Percentiles rank a stretch among this genome's conserved stretches.
These are phyloP conservation scores for Chelonia mydas DNA, from an alignment of 2,797 vertebrate species.

Conservation along the genomic window DNA sequence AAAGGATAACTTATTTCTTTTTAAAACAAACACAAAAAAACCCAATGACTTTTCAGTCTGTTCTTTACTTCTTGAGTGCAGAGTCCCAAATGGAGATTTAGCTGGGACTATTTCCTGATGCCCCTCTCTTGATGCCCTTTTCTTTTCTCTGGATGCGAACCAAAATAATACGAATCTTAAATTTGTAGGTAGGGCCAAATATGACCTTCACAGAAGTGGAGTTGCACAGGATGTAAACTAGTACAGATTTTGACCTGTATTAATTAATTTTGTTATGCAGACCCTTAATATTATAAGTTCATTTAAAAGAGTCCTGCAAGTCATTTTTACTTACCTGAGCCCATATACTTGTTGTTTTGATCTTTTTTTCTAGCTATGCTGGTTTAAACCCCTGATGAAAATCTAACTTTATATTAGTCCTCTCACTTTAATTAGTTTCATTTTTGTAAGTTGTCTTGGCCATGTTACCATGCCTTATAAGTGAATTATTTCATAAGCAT, in stretches of 20 bases:
- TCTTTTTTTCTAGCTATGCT: constrained; percentile 34
- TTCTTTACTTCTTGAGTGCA: background rate
- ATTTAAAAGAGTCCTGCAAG: background rate
- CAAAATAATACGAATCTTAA: constrained; percentile 34
- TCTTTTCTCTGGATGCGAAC: constrained; percentile 21
- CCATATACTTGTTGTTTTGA: constrained; percentile 28
- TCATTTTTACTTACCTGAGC: background rate
- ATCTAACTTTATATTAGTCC: constrained; percentile 33
- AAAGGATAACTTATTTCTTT: background rate
- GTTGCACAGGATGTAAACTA: background rate
- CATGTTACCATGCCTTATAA: constrained; percentile 8
- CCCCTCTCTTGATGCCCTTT: background rate
- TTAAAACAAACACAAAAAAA: background rate
- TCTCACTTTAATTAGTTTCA: background rate
- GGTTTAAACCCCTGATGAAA: constrained; percentile 40
- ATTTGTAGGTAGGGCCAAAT: background rate
- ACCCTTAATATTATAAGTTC: constrained; percentile 23
- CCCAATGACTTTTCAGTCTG: background rate
- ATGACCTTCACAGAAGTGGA: background rate
- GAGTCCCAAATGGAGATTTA: constrained; percentile 1
- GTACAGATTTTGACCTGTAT: constrained; percentile 16
- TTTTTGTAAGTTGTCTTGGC: constrained; percentile 30
- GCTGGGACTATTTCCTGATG: background rate
- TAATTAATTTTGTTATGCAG: constrained; percentile 36
- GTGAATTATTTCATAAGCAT: background rate